phyloP scores from a whole-genome alignment of 2,888 invertebrate species.

The Chalcis sispes region DNA sequence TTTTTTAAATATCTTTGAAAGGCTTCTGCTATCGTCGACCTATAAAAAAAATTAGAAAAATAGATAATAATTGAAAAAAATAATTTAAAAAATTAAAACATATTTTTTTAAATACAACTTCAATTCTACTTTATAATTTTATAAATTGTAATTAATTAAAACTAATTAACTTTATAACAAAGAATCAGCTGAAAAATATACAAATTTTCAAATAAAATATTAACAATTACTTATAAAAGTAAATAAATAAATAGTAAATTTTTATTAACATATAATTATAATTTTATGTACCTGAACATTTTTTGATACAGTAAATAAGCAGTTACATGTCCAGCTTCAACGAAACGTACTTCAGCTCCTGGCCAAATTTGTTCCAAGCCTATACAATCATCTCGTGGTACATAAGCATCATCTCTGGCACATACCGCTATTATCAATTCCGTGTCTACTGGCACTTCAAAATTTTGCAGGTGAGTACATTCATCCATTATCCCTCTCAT shows the following conservation, averaged over 20 bases:
- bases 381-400: slow-evolving; percentile 90
- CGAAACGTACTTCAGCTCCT: slow-evolving; percentile 90
- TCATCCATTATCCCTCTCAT: slow-evolving; percentile 99
- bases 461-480: slow-evolving; percentile 97
- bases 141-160: too few relatives aligned
- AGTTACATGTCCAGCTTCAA: slow-evolving; percentile 93
- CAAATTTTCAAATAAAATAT: too few relatives aligned
- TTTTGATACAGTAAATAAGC: slow-evolving; percentile 92
- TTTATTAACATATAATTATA: not conserved
- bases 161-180: too few relatives aligned
- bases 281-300: slow-evolving; percentile 86
- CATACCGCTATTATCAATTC: slow-evolving; percentile 93
- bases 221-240: too few relatives aligned
- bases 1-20: slow-evolving; percentile 83
- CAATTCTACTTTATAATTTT: too few relatives aligned
- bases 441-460: slow-evolving; percentile 91
- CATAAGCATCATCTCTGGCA: slow-evolving; percentile 93
- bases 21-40: slow-evolving; percentile 86
- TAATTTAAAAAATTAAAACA: too few relatives aligned
- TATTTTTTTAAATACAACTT: too few relatives aligned
- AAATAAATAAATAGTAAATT: slow-evolving; percentile 10
- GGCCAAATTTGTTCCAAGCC: slow-evolving; percentile 95
- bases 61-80: too few relatives aligned
- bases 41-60: slow-evolving; percentile 69
- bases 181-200: too few relatives aligned